phyloP scores from a whole-genome alignment of 2,797 vertebrate genomes.

The Pipistrellus pipistrellus region DNA sequence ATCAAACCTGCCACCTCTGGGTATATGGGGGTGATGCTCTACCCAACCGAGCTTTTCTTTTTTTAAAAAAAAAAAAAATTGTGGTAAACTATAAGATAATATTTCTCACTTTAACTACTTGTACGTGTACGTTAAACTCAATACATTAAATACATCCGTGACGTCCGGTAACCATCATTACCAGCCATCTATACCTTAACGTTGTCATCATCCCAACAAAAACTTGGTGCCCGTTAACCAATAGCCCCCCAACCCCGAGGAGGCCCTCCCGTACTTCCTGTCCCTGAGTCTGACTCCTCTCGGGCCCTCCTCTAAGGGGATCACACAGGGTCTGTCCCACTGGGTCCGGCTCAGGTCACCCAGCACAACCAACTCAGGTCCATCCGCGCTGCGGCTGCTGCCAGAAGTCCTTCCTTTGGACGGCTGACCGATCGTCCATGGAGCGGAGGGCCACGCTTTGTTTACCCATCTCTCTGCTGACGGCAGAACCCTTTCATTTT shows the following conservation, averaged over 20 bases:
- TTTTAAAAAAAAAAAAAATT: too few species aligned
- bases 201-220: background rate
- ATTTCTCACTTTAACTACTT: background rate
- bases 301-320: accelerated
- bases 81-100: background rate
- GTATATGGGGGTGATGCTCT: too few species aligned
- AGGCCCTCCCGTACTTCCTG: accelerated
- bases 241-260: too few species aligned
- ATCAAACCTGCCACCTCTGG: too few species aligned
- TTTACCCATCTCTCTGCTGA: accelerated
- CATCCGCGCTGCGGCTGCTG: too few species aligned
- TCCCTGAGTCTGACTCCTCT: background rate
- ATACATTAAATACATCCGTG: accelerated
- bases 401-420: too few species aligned
- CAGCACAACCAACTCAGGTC: accelerated
- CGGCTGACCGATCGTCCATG: too few species aligned
- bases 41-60: too few species aligned
- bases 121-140: background rate
- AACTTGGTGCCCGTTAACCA: too few species aligned
- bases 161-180: accelerated
- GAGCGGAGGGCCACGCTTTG: accelerated
- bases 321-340: accelerated
- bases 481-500: too few species aligned
- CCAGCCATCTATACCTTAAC: accelerated
- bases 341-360: background rate